A percentile compares a stretch with the other conserved stretches of the same genome.
These are phyloP conservation scores for Equus przewalskii DNA, from an alignment of 2,113 vertebrate species.

Conservation along the genomic window DNA sequence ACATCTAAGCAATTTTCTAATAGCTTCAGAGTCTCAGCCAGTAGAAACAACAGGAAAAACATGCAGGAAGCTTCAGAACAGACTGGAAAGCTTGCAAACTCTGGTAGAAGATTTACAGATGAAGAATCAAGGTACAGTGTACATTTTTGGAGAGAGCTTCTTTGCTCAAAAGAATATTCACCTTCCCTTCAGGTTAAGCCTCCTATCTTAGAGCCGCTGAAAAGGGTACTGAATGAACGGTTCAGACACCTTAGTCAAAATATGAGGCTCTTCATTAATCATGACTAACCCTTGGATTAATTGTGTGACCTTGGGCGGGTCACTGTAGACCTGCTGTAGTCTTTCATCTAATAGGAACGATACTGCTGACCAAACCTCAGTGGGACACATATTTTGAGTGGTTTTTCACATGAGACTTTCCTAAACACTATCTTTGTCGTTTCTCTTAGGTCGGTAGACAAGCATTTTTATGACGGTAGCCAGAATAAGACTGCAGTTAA, in stretches of 20 bases:
- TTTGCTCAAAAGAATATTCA: background rate
- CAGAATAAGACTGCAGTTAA: background rate
- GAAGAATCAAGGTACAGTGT: conserved; percentile 83
- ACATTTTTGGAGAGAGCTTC: background rate
- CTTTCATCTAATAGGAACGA: no score
- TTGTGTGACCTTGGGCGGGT: background rate
- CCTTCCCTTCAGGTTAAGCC: background rate
- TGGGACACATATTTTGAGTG: background rate
- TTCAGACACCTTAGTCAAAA: background rate
- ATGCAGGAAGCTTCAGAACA: conserved; percentile 84
- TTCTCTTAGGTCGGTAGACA: fast-evolving
- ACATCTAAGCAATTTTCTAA: conserved; percentile 77
- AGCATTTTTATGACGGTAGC: background rate
- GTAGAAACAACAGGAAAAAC: conserved; percentile 74
- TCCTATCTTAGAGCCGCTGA: background rate
- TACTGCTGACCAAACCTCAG: background rate
- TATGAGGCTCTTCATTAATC: background rate
- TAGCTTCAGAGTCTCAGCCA: conserved; percentile 83
- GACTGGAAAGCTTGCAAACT: conserved; percentile 85
- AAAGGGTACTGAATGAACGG: conserved; percentile 9
- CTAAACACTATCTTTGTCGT: background rate
- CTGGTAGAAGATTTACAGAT: conserved; percentile 84
- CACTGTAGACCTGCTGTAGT: background rate
- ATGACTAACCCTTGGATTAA: background rate
- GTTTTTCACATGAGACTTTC: background rate